These are phyloP conservation scores for Stegodyphus mimosarum DNA, from an alignment of 1,140 invertebrate species.

Conservation along the genomic window DNA sequence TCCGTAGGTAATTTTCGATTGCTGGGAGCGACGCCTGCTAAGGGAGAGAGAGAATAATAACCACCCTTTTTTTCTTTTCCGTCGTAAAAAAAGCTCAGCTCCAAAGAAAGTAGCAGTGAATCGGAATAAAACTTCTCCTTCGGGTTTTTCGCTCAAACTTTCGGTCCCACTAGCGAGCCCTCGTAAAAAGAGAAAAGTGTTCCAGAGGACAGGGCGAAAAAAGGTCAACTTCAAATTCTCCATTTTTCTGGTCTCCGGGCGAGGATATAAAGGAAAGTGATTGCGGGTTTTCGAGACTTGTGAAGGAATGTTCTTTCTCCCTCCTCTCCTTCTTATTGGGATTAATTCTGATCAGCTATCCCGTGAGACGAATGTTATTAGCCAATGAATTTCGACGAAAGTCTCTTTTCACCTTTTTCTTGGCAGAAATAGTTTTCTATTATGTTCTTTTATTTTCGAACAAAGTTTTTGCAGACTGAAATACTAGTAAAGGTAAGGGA, in stretches of 20 bases:
- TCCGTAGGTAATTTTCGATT: neutral
- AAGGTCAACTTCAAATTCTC: neutral
- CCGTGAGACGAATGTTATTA: neutral
- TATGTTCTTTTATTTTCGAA: too few relatives aligned
- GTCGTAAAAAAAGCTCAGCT: neutral
- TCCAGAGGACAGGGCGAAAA: neutral
- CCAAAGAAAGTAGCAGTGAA: conserved; percentile 7
- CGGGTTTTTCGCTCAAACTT: conserved; percentile 23
- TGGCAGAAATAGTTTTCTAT: too few relatives aligned
- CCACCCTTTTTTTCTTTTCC: neutral
- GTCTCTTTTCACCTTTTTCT: neutral
- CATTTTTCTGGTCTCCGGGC: neutral
- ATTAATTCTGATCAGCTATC: neutral
- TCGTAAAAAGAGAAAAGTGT: neutral
- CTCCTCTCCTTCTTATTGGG: neutral
- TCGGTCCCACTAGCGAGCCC: conserved; percentile 3
- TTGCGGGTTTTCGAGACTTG: neutral
- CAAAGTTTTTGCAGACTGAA: too few relatives aligned
- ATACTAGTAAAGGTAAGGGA: too few relatives aligned
- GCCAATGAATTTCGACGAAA: neutral
- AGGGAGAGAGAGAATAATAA: neutral
- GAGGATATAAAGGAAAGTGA: neutral
- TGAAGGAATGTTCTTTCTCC: neutral
- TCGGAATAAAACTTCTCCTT: conserved; percentile 30
- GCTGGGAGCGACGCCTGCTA: neutral